Base-by-base conservation (phyloP, 2,113 vertebrate genomes). In the Mugil cephalus region DNA sequence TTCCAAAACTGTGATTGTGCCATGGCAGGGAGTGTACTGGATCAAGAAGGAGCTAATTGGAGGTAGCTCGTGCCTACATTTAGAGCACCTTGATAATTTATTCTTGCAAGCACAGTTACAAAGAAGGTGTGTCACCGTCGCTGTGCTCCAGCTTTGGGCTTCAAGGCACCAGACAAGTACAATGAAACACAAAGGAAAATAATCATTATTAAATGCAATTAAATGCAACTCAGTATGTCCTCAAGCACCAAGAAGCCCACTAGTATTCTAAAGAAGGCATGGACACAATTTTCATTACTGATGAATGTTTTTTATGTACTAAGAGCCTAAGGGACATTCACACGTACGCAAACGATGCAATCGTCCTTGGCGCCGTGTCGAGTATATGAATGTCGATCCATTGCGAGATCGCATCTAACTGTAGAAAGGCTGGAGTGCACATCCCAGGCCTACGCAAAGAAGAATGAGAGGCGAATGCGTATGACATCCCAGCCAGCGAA, bases 31-130 rank as follows among this genome's bases (percentile, higher is more conserved):
- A 74, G 42, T 52, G 45, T 51, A 39, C 55, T 17, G 54, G 24
- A 53, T 65, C 51, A 51, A 38, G 47, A 74, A 75, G 76, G 66
- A 80, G 62, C 46, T 85, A 79, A 85, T 77, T 80, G 46, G 68
- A 40, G 56, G 18, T 21, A 39, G 54, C 40, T 34, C 73, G 51
- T 42, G 50, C 69, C 15, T 74, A 35, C 56, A 24, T 71, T 36
- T 47, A n/a, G 24, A 82, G 50, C 55, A 38, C 24, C 48, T 43
- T 66, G 75, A 67, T 84, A 80, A 87, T 86, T 80, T 84, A 87
- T 84, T 90, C 67, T 79, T 55, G 78, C 78, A 75, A 74, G 75
- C 80, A 66, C 64, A 78, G 48, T 79, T 72, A 42, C 77, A 77
- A 79, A 69, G 63, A 51, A 79, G 74, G 74, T 73, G 82, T 77